phyloP scores from a whole-genome alignment of 92 coral and sea anemone genomes.

The Nematostella vectensis region DNA sequence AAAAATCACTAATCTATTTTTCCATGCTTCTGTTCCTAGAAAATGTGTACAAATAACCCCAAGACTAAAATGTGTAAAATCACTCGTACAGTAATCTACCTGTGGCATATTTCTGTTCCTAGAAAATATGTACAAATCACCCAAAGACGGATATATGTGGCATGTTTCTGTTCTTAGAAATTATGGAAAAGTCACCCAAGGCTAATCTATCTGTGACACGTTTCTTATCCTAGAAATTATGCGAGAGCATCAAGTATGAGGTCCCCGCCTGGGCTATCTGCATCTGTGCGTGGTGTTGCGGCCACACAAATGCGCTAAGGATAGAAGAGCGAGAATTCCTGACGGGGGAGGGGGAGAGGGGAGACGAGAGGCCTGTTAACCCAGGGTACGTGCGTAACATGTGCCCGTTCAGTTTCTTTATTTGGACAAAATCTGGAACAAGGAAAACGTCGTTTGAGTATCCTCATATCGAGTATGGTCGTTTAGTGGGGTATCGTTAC shows the following conservation, averaged over 20 bases:
- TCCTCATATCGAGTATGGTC: no score
- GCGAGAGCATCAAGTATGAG: slow-evolving; percentile 60
- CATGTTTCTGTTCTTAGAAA: neutral
- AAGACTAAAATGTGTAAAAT: neutral
- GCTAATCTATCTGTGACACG: neutral
- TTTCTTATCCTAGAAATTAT: slow-evolving; percentile 39
- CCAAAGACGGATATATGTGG: neutral
- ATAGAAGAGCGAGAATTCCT: slow-evolving; percentile 54
- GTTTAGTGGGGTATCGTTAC: no score
- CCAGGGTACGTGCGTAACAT: slow-evolving; percentile 22
- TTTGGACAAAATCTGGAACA: no score
- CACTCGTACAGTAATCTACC: neutral
- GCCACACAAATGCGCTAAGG: slow-evolving; percentile 51
- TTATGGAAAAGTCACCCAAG: neutral
- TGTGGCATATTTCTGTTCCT: neutral
- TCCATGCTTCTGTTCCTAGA: neutral
- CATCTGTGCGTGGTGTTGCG: slow-evolving; percentile 81
- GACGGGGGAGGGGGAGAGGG: slow-evolving; percentile 18
- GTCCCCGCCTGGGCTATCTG: slow-evolving; percentile 80
- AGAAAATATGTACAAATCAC: neutral
- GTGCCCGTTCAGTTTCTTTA: neutral
- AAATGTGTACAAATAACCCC: neutral
- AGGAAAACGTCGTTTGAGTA: no score
- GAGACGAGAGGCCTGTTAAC: slow-evolving; percentile 2
- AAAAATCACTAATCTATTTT: neutral